phyloP scores from a whole-genome alignment of 2,888 invertebrate species.

The Neria commutata region DNA sequence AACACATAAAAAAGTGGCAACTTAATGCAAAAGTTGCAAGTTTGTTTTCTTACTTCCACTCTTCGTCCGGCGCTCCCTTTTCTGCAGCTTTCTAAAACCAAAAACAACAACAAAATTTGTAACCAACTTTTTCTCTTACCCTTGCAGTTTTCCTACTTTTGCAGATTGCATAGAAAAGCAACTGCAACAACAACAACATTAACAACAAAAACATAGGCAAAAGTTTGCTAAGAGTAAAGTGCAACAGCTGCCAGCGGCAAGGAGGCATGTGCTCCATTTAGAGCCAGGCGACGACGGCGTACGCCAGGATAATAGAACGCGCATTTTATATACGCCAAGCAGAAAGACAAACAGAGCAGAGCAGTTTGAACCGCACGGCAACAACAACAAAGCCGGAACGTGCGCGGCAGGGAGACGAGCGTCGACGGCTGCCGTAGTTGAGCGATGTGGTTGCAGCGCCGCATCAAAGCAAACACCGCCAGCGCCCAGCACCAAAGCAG shows the following conservation, averaged over 20 bases:
- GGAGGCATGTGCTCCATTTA: constrained; percentile 2
- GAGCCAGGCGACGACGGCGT: too few relatives aligned
- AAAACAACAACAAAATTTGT: constrained; percentile 5
- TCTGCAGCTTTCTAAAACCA: too few relatives aligned
- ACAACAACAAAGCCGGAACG: neutral
- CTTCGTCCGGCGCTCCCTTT: too few relatives aligned
- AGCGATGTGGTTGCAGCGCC: constrained; percentile 14
- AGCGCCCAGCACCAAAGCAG: neutral
- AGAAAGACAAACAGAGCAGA: neutral
- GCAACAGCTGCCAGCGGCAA: constrained; percentile 41
- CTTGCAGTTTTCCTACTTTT: constrained; percentile 15
- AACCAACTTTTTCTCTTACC: constrained; percentile 11
- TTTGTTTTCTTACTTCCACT: neutral
- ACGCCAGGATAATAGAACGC: neutral
- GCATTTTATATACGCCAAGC: neutral
- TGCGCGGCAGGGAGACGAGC: neutral
- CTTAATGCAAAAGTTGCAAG: neutral
- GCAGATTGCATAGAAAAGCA: neutral
- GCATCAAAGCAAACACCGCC: constrained; percentile 11
- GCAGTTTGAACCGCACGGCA: too few relatives aligned
- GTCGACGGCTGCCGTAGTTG: neutral
- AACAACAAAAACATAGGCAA: neutral
- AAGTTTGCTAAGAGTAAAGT: constrained; percentile 30
- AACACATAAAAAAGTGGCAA: neutral
- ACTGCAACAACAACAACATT: neutral